Base-by-base conservation (phyloP, 2,888 invertebrate species). In the Brachypterus glaber region DNA sequence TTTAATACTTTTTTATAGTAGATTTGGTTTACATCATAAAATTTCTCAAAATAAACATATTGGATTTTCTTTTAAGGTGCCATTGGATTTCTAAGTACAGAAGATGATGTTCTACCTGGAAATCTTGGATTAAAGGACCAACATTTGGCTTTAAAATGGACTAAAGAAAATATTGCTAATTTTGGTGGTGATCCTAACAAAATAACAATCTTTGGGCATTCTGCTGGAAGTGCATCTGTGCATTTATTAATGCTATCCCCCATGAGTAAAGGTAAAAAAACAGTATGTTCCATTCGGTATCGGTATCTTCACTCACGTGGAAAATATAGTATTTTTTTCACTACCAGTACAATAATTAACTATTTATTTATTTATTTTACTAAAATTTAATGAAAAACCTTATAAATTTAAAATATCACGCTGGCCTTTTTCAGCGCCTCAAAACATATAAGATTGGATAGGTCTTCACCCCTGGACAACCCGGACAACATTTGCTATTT, bases 121-220 rank as follows among this genome's bases (percentile, higher is more conserved):
- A 67, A 67, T 40, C 63, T 63, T 41, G 67, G 65, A 2, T 44
- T 67, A 35, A 67, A 67, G 44, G 67, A 67, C 49, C 67, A 67
- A 52, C 54, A 46, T 18, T 30, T 64, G 14, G 67, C 63, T 3
- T 36, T 67, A 29, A 54, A 53, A 43, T 67, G 66, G 66, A 49
- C 63, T 1, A 52, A 60, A 25, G 50, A 57, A 2, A 67, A 67
- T 44, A 62, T 65, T 17, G 49, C 46, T 14, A 46, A 51, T 33
- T 67, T 67, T 45, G 66, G 66, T 3, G 67, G 67, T 3, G 55
- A 67, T 50, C 58, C 63, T 2, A 46, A 56, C 2, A 58, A 50
- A 21, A 58, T 67, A 2, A 67, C 64, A 0, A 40, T 67, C 8
- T 62, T 64, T 50, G 68, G 68, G n/a, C 62, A 64, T 44, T 65